Conservation (phyloP, 2,113 vertebrate genomes). For the Ardeotis arabs region DNA sequence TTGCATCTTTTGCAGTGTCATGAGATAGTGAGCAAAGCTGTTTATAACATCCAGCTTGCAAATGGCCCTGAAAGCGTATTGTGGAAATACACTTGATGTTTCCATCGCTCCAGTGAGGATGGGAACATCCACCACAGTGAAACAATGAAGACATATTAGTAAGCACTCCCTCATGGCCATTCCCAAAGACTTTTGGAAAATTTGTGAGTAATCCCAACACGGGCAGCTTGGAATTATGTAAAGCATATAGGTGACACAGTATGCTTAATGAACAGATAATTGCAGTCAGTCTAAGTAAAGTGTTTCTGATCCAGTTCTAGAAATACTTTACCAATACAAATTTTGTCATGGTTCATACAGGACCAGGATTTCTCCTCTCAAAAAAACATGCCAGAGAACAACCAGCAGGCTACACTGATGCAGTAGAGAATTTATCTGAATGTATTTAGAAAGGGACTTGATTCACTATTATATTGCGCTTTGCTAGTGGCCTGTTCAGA, state of each 20-base stretch:
- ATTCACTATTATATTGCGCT: neutral
- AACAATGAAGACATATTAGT: neutral
- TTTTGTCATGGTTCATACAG: neutral
- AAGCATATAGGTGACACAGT: neutral
- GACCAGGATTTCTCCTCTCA: neutral
- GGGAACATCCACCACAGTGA: neutral
- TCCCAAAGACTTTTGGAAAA: neutral
- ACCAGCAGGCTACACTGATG: neutral
- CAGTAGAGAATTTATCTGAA: neutral
- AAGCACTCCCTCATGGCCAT: neutral
- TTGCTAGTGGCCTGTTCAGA: neutral
- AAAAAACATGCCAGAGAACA: neutral
- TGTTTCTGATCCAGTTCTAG: neutral
- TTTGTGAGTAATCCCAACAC: neutral
- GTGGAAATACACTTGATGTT: neutral
- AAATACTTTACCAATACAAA: neutral
- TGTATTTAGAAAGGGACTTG: neutral
- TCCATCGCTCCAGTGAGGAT: neutral
- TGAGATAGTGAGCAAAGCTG: neutral
- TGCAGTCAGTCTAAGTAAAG: neutral
- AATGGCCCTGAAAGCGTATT: neutral
- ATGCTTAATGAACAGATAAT: neutral
- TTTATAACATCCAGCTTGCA: neutral
- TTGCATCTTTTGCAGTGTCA: neutral
- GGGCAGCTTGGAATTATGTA: neutral